Percentiles rank a stretch among this genome's conserved stretches.
These are phyloP conservation scores for Engraulis encrasicolus DNA, from an alignment of 2,113 vertebrate genomes.

Conservation along the genomic window DNA sequence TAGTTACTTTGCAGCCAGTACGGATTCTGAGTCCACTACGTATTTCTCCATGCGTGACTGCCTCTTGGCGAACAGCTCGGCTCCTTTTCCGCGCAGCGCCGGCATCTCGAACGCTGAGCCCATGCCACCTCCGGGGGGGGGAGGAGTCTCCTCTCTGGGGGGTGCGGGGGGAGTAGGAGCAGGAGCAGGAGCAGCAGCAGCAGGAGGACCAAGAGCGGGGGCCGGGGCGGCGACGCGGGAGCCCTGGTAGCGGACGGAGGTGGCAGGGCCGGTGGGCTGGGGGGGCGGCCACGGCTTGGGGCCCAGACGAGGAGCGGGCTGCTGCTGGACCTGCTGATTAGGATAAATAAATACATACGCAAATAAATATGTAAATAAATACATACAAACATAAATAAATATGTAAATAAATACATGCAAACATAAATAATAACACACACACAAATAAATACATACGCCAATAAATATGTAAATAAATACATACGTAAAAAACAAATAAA, in stretches of 20 bases:
- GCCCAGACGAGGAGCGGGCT: no score
- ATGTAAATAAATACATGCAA: no score
- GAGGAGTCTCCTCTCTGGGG: neutral
- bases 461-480: no score
- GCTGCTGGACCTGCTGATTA: no score
- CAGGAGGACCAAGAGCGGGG: constrained; percentile 59
- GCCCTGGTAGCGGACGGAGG: constrained; percentile 40
- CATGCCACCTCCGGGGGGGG: constrained; percentile 47
- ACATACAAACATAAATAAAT: no score
- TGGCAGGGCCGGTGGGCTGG: constrained; percentile 70
- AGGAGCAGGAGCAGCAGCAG: constrained; percentile 53
- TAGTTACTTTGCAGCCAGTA: no score
- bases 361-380: no score
- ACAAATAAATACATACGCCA: no score
- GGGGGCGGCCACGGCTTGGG: constrained; percentile 74
- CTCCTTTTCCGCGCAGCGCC: constrained; percentile 88
- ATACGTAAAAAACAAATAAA: no score
- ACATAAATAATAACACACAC: no score
- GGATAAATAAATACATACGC: no score
- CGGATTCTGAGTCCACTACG: constrained; percentile 93
- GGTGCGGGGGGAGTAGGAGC: constrained; percentile 48
- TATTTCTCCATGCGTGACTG: constrained; percentile 98
- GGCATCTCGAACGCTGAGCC: constrained; percentile 87
- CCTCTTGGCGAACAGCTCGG: constrained; percentile 94
- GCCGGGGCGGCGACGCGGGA: no score